These are phyloP conservation scores for Drosophila setifemur DNA, from an alignment of 1,140 invertebrate genomes.

Conservation along the genomic window DNA sequence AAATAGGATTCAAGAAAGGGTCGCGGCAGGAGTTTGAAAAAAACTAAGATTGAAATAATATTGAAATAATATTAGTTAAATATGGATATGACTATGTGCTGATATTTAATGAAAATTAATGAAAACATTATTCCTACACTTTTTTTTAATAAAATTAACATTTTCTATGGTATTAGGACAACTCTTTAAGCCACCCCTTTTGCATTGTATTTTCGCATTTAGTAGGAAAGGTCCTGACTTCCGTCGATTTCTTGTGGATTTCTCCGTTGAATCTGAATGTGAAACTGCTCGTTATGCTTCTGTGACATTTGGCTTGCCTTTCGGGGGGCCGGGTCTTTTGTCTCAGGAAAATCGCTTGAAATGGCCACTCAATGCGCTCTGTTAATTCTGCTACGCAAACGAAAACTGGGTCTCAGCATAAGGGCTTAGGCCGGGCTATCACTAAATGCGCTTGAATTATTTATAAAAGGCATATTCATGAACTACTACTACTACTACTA, in stretches of 20 bases:
- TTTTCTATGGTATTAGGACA: background rate
- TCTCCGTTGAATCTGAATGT: background rate
- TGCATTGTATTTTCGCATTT: conserved; percentile 27
- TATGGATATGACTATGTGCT: background rate
- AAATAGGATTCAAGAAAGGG: conserved; percentile 1
- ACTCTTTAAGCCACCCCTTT: conserved; percentile 2
- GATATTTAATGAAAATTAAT: background rate
- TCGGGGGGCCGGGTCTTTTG: conserved; percentile 47
- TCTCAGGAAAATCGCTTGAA: conserved; percentile 31
- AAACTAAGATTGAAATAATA: background rate
- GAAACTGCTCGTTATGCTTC: background rate
- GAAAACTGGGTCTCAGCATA: conserved; percentile 21
- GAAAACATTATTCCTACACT: background rate
- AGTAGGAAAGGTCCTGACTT: conserved; percentile 13
- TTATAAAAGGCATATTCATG: conserved; percentile 78
- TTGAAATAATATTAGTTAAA: background rate
- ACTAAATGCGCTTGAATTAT: conserved; percentile 75
- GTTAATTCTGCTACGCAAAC: conserved; percentile 74
- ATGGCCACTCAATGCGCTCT: conserved; percentile 71
- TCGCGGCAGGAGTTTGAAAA: too few relatives aligned
- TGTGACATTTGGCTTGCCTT: conserved; percentile 63
- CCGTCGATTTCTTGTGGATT: conserved; percentile 34
- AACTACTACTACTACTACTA: too few relatives aligned
- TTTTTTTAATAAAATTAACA: background rate
- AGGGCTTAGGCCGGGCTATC: conserved; percentile 65